Conservation (phyloP, 1,140 invertebrate species). For the Ips nitidus region DNA sequence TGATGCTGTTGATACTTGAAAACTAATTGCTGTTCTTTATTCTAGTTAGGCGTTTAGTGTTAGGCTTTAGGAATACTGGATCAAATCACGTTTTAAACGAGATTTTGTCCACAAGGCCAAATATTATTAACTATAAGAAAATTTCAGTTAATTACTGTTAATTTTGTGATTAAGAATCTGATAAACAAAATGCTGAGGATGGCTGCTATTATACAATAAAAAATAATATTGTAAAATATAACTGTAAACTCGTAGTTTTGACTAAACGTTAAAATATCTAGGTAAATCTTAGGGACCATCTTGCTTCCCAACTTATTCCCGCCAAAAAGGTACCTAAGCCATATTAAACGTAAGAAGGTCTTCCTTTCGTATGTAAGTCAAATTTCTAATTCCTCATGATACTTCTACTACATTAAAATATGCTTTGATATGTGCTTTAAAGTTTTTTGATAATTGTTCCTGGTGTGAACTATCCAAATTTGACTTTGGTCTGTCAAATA, state of each 20-base stretch:
- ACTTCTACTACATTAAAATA: no score
- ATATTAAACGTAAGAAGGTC: conserved; percentile 18
- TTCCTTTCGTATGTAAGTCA: conserved; percentile 13
- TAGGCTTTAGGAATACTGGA: no score
- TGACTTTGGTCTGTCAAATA: no score
- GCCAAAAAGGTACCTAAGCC: conserved; percentile 25
- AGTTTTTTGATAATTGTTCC: no score
- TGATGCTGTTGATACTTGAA: no score
- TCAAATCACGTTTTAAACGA: no score
- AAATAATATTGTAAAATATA: conserved; percentile 21
- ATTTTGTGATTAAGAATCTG: conserved; percentile 7
- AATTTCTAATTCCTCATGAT: neutral
- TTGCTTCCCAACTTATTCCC: conserved; percentile 32
- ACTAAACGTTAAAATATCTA: conserved; percentile 29
- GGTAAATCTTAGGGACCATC: conserved; percentile 33
- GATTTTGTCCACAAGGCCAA: no score
- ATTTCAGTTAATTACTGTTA: neutral
- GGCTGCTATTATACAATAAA: conserved; percentile 32
- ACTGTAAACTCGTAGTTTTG: conserved; percentile 16
- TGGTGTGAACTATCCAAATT: no score
- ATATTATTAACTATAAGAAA: no score
- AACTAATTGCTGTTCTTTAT: no score
- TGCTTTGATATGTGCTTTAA: no score
- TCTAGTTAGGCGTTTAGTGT: no score
- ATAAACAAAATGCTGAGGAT: conserved; percentile 31